These are phyloP conservation scores for Spialia ferax DNA, from an alignment of 2,888 invertebrate species.

Conservation along the genomic window DNA sequence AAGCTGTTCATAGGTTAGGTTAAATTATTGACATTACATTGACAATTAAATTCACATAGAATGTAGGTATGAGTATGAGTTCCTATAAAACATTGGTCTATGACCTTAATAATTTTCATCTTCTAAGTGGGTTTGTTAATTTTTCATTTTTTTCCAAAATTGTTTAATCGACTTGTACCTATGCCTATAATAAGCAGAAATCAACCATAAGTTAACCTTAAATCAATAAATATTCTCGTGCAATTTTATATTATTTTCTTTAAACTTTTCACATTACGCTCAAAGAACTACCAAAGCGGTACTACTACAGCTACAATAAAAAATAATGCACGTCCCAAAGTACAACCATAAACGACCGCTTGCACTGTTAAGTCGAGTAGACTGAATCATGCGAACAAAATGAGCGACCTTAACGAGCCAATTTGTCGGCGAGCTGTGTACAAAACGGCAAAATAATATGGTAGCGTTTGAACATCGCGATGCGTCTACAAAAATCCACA, in stretches of 20 bases:
- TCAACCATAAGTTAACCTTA: no score
- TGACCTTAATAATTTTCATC: no score
- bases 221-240: no score
- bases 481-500: conserved; percentile 52
- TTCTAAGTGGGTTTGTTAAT: no score
- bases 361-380: conserved; percentile 32
- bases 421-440: conserved; percentile 37
- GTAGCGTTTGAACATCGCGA: conserved; percentile 58
- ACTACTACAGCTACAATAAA: not conserved
- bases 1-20: no score
- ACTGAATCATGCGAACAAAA: conserved; percentile 34
- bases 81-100: no score
- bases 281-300: not conserved
- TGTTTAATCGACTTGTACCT: no score
- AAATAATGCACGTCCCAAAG: conserved; percentile 18
- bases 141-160: no score
- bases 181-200: no score
- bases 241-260: not conserved
- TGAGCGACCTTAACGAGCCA: conserved; percentile 39
- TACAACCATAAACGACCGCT: conserved; percentile 15
- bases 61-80: no score
- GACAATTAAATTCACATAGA: no score
- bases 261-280: not conserved
- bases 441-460: conserved; percentile 51
- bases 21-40: no score